These are phyloP conservation scores for Bombus breviceps DNA, from an alignment of 1,140 invertebrate species.

Conservation along the genomic window DNA sequence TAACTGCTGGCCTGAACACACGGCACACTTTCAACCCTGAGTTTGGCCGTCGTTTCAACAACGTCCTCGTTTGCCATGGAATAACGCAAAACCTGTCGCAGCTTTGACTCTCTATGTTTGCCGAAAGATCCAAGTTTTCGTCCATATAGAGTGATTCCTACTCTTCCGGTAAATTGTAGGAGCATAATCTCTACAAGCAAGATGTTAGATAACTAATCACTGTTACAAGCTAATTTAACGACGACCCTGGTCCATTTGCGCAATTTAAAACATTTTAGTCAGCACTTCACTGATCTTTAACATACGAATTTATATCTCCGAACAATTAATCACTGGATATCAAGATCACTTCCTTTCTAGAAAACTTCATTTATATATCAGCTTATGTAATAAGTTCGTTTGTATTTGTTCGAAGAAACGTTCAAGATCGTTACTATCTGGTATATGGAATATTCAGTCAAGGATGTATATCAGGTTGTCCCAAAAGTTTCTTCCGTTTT, in stretches of 20 bases:
- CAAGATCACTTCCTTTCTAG: background rate
- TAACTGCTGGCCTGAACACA: background rate
- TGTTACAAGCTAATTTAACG: background rate
- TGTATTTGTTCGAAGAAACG: background rate
- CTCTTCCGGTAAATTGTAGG: too few species aligned
- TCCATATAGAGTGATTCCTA: too few species aligned
- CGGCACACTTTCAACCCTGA: background rate
- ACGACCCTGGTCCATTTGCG: too few species aligned
- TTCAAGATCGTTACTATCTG: background rate
- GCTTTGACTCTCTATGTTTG: too few species aligned
- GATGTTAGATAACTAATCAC: background rate
- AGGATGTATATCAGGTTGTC: too few species aligned
- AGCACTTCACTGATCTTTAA: accelerated
- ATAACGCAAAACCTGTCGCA: too few species aligned
- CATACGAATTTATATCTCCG: background rate
- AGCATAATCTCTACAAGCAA: too few species aligned
- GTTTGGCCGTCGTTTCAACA: background rate
- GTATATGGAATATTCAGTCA: too few species aligned
- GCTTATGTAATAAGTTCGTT: background rate
- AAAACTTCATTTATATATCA: background rate
- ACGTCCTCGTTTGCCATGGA: too few species aligned
- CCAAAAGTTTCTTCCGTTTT: too few species aligned
- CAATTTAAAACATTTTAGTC: background rate
- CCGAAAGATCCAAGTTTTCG: too few species aligned
- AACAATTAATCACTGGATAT: background rate